Evolutionary conservation across 1,140 invertebrate species (phyloP).

Genomic region (Calliphora vicina): DNA sequence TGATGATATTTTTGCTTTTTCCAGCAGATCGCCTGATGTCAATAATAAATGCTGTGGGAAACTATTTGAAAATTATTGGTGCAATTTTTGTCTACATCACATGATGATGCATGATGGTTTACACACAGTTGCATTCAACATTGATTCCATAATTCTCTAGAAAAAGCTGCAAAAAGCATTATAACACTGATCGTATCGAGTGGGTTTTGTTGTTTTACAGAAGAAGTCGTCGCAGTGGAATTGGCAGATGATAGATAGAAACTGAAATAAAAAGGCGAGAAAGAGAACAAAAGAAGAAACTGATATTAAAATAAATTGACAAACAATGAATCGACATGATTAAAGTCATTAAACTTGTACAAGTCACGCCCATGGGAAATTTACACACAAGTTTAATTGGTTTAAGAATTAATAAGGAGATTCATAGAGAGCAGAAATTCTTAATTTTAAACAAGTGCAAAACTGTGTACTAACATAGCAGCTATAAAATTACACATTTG

Average conservation of each 20-base stretch:
- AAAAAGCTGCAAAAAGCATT: too few relatives aligned
- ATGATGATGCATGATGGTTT: too few relatives aligned
- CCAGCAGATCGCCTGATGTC: constrained; percentile 16
- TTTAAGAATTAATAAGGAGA: too few relatives aligned
- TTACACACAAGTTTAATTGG: background rate
- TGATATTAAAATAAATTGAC: background rate
- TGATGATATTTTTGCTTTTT: background rate
- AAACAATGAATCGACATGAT: background rate
- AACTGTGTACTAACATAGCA: too few relatives aligned
- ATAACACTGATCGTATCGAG: too few relatives aligned
- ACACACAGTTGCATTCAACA: background rate
- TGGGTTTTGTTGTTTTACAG: background rate
- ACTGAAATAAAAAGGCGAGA: background rate
- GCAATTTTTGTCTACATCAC: background rate
- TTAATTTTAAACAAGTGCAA: too few relatives aligned
- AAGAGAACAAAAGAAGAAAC: background rate
- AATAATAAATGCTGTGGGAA: constrained; percentile 10
- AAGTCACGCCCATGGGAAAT: background rate
- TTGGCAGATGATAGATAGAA: background rate
- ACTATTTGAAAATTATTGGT: background rate
- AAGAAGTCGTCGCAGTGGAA: background rate
- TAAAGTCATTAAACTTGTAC: constrained; percentile 6
- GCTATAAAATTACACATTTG: too few relatives aligned
- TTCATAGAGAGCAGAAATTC: too few relatives aligned
- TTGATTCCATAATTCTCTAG: background rate